These are phyloP conservation scores for Anolis carolinensis DNA, from an alignment of 2,113 vertebrate genomes.

Conservation along the genomic window DNA sequence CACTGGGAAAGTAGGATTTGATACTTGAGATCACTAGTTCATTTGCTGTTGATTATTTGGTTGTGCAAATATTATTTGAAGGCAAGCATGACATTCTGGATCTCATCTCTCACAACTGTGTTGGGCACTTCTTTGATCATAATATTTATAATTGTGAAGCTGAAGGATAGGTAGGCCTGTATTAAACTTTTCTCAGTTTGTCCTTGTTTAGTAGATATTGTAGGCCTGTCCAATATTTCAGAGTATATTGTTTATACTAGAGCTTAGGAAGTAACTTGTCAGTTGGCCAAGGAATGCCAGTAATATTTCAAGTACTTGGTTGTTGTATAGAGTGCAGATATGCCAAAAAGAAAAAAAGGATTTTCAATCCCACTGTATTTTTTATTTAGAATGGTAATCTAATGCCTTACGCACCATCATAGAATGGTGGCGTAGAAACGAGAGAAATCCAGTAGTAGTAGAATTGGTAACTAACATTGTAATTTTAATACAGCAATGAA, in stretches of 20 bases:
- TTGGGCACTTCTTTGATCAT: not conserved
- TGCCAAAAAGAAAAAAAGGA: not conserved
- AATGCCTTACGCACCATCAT: not conserved
- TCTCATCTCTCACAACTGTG: not conserved
- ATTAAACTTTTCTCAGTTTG: not conserved
- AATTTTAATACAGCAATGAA: not conserved
- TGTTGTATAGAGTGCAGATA: not conserved
- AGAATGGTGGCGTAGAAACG: not conserved
- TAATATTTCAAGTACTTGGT: not conserved
- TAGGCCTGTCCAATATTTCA: not conserved
- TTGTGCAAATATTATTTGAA: slow-evolving; percentile 2
- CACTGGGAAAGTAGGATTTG: slow-evolving; percentile 3
- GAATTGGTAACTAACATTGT: not conserved
- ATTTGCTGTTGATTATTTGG: not conserved
- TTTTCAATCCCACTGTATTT: not conserved
- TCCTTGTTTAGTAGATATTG: not conserved
- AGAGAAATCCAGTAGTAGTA: not conserved
- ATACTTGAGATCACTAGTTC: not conserved
- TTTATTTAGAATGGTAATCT: not conserved
- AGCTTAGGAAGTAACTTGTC: not conserved
- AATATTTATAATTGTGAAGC: not conserved
- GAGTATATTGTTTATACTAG: not conserved
- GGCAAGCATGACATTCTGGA: not conserved
- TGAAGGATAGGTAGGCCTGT: not conserved
- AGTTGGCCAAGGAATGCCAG: not conserved